Base-by-base conservation (phyloP, 2,797 vertebrate genomes). In the Acanthopagrus latus region DNA sequence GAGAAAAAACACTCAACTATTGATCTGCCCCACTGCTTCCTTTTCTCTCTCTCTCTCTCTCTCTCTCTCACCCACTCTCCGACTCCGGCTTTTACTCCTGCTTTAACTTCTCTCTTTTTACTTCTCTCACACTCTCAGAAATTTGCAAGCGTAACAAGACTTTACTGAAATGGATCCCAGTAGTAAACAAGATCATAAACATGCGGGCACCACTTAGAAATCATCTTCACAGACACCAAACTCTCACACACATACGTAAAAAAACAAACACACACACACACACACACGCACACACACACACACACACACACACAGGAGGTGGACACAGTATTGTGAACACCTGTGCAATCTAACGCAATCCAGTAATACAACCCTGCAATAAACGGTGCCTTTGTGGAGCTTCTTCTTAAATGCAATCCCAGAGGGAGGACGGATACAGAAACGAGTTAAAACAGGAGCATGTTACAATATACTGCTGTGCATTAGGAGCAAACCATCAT, bases 1-100 rank as follows among this genome's bases (percentile, higher is more conserved):
- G 88, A 92, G 86, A 88, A 91, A 90, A 92, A 91, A 89, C 86
- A 92, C 82, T 89, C 84, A 80, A 89, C 89, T 94, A 94, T 94
- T 94, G 94, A 95, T 94, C 89, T 91, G 87, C 83, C 89, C 91
- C 87, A 88, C 89, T 89, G 81, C 87, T 87, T 88, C 78, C 83
- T 76, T 85, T 80, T 82, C 83, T 82, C 68, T 74, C 87, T 67
- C 33, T 33, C 64, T 64, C 78, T 76, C 81, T 33, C 65, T 62
- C 78, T 76, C 81, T 33, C 65, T 62, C 78, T 76, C 75, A 13
- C 63, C n/a, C 86, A 68, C 81, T 62, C 84, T 74, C 66, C 16
- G 20, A 70, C 58, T 78, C 66, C 16, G 10, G 74, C 83, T 80
- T 86, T 90, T 81, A 85, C 83, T 87, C 74, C 69, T 29, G 54